phyloP scores from a whole-genome alignment of 64 coral and sea anemone species.

The Trachythela sp. region DNA sequence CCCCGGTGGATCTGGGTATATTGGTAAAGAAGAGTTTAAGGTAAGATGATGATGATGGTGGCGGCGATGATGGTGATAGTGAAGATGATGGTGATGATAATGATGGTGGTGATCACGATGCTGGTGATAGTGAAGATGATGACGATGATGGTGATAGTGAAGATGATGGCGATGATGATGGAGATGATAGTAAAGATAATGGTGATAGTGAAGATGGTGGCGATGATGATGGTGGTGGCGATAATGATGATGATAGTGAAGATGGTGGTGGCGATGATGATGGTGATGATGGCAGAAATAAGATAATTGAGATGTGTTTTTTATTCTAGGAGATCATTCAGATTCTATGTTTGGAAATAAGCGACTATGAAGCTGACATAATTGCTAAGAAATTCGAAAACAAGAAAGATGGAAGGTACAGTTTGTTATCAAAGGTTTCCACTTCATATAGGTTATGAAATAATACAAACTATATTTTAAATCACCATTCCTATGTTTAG shows the following conservation, averaged over 20 bases:
- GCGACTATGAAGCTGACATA: neutral
- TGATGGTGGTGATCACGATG: neutral
- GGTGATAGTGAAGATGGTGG: neutral
- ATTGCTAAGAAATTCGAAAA: slow-evolving; percentile 13
- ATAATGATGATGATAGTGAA: too few relatives aligned
- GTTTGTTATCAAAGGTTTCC: neutral
- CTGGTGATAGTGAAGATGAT: neutral
- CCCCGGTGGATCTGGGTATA: neutral
- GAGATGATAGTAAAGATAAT: neutral
- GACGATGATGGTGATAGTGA: too few relatives aligned
- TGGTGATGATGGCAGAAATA: neutral
- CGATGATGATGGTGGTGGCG: slow-evolving; percentile 41
- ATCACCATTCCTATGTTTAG: slow-evolving; percentile 26
- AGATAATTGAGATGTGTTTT: neutral
- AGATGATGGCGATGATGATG: too few relatives aligned
- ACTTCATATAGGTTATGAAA: neutral
- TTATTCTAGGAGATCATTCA: slow-evolving; percentile 2
- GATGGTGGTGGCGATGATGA: too few relatives aligned
- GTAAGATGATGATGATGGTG: slow-evolving; percentile 33
- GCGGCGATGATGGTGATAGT: slow-evolving; percentile 33
- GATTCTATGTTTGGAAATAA: neutral
- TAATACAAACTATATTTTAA: neutral
- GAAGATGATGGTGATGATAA: slow-evolving; percentile 24
- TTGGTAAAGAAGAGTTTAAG: slow-evolving; percentile 45
- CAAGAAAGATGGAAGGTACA: neutral